A percentile compares a stretch with the other conserved stretches of the same genome.
Conservation (phyloP, 2,797 vertebrate species). For the Pseudochirops corinnae region DNA sequence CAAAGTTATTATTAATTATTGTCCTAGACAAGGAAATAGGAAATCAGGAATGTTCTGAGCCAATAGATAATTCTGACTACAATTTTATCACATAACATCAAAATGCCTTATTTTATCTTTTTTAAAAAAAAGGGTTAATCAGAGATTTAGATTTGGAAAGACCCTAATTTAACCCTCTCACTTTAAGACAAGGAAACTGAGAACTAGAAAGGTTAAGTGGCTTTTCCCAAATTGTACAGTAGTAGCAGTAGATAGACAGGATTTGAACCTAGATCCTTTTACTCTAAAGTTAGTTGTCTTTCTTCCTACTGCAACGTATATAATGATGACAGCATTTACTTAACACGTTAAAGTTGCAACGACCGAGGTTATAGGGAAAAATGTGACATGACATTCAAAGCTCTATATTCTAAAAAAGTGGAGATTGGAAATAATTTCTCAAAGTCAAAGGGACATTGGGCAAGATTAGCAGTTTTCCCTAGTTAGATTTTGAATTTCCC, state of each 20-base stretch:
- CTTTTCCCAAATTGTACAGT: neutral
- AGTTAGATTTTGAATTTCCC: neutral
- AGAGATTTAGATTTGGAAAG: neutral
- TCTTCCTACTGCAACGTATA: neutral
- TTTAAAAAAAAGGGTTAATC: neutral
- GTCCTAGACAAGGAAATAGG: neutral
- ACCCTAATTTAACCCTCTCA: neutral
- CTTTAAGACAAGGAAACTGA: neutral
- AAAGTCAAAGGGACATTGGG: neutral
- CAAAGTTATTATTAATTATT: neutral
- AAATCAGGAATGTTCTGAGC: neutral
- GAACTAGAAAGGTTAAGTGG: neutral
- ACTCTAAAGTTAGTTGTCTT: neutral
- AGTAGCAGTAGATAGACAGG: neutral
- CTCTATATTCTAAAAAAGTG: neutral
- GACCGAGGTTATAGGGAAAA: neutral
- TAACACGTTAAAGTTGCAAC: neutral
- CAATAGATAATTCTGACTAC: neutral
- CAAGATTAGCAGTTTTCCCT: neutral
- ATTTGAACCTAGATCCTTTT: neutral
- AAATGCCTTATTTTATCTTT: neutral
- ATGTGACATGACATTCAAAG: neutral
- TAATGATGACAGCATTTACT: neutral
- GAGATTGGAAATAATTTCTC: neutral
- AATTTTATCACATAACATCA: neutral